Base-by-base conservation (phyloP, 1,140 invertebrate genomes). In the Drosophila obscura region DNA sequence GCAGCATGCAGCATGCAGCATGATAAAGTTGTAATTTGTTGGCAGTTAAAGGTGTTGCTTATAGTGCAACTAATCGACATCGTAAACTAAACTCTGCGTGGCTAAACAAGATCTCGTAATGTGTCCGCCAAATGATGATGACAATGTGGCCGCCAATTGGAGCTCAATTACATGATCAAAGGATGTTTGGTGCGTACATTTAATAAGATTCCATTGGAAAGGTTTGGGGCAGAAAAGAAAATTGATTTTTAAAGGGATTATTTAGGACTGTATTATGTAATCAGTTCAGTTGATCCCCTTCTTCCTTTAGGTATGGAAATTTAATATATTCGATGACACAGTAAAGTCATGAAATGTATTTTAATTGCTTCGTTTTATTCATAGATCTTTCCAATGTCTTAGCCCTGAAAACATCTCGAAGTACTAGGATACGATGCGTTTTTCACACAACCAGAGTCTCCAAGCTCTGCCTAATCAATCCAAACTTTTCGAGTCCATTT, bases 11-110 rank as follows among this genome's bases (percentile, higher is more conserved):
- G 19, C 19, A 19, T 78, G 83, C 82, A 79, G 78, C 83, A 83
- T 88, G 83, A 87, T 87, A 87, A 87, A 87, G 83, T 87, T 87
- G 83, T 87, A 88, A 87, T 88, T 87, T 88, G 83, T 87, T 87
- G 83, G 83, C 79, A 88, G 79, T 87, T 87, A 87, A 88, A 87
- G 83, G 83, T 87, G 83, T 88, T 88, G 83, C 83, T 87, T 82
- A 87, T 87, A 88, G 82, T 88, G 82, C 83, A 87, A 87, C 82
- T 87, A 87, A 88, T 88, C 75, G 79, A 82, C 79, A 71, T 87
- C 74, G 79, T 87, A 87, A 83, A 88, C 83, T 87, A 87, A 88
- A 83, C 83, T 88, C 75, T 81, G 78, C 82, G 78, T 75, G 56
- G 78, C 81, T 80, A 81, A 85, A 85, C 82, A 82, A 85, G 73